Evolutionary conservation across 2,888 invertebrate genomes (phyloP).

Genomic region (Sialis fuliginosa): DNA sequence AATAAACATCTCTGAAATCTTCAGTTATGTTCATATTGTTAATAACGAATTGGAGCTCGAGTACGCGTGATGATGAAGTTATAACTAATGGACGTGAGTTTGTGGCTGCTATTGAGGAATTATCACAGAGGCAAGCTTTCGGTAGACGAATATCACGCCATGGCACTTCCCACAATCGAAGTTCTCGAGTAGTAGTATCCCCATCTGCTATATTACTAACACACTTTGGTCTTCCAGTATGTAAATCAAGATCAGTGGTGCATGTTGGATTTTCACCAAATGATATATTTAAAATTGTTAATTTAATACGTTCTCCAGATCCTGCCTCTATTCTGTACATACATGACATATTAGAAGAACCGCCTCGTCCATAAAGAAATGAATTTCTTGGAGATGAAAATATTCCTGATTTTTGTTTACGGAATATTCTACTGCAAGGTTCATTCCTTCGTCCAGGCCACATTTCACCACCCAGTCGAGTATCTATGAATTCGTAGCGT

Average conservation of each 20-base stretch:
- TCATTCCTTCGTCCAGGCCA: constrained; percentile 31
- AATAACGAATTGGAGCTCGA: constrained; percentile 62
- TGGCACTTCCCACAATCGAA: constrained; percentile 48
- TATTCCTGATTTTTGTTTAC: constrained; percentile 41
- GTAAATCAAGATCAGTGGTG: constrained; percentile 49
- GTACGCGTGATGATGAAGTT: constrained; percentile 43
- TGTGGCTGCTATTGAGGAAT: constrained; percentile 32
- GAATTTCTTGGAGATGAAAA: constrained; percentile 53
- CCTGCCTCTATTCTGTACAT: constrained; percentile 57
- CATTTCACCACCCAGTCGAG: constrained; percentile 50
- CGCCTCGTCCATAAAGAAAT: constrained; percentile 70
- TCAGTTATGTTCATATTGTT: constrained; percentile 57
- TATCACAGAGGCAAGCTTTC: constrained; percentile 66
- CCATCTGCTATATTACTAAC: constrained; percentile 16
- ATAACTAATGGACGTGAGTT: constrained; percentile 42
- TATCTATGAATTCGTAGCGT: constrained; percentile 73
- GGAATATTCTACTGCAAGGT: constrained; percentile 42
- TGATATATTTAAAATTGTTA: constrained; percentile 51
- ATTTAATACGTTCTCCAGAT: constrained; percentile 42
- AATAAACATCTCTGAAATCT: constrained; percentile 66
- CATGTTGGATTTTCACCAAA: constrained; percentile 51
- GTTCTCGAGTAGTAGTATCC: constrained; percentile 28
- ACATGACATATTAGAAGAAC: constrained; percentile 57
- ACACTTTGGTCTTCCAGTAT: constrained; percentile 50
- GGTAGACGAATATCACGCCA: constrained; percentile 54